phyloP scores from a whole-genome alignment of 2,888 invertebrate genomes.

The Amphiduros pacificus region DNA sequence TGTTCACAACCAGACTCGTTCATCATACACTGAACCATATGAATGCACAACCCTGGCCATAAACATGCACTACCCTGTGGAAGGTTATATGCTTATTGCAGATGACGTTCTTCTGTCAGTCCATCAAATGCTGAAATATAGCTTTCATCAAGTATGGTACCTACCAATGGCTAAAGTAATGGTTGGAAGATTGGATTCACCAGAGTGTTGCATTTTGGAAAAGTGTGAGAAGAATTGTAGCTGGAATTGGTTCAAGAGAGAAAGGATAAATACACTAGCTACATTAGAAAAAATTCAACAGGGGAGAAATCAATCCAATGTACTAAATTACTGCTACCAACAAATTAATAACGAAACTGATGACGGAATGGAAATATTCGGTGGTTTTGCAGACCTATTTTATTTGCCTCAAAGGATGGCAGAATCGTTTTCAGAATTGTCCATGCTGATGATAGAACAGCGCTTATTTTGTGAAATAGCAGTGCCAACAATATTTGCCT shows the following conservation, averaged over 20 bases:
- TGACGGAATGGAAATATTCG: conserved; percentile 18
- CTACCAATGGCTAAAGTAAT: conserved; percentile 19
- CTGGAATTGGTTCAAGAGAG: conserved; percentile 30
- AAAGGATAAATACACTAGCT: conserved; percentile 15
- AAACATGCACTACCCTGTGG: conserved; percentile 19
- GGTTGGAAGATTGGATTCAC: conserved; percentile 21
- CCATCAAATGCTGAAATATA: conserved; percentile 5
- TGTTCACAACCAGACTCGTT: conserved; percentile 9
- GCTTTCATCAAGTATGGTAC: conserved; percentile 22
- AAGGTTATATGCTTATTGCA: conserved; percentile 26
- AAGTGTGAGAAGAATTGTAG: conserved; percentile 29
- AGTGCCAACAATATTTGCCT: conserved; percentile 27
- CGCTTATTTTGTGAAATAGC: conserved; percentile 33
- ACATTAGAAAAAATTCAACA: conserved; percentile 11
- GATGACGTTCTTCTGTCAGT: conserved; percentile 29
- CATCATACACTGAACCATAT: too few relatives aligned
- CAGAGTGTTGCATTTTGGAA: conserved; percentile 28
- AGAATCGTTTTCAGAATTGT: conserved; percentile 18
- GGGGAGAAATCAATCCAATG: background rate
- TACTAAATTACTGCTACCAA: conserved; percentile 17
- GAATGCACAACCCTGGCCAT: conserved; percentile 25
- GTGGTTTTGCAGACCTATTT: conserved; percentile 30
- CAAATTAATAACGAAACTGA: conserved; percentile 23
- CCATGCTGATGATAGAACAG: conserved; percentile 22
- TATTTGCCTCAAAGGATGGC: conserved; percentile 28